phyloP scores from a whole-genome alignment of 2,113 vertebrate species.

The Vireo altiloquus region DNA sequence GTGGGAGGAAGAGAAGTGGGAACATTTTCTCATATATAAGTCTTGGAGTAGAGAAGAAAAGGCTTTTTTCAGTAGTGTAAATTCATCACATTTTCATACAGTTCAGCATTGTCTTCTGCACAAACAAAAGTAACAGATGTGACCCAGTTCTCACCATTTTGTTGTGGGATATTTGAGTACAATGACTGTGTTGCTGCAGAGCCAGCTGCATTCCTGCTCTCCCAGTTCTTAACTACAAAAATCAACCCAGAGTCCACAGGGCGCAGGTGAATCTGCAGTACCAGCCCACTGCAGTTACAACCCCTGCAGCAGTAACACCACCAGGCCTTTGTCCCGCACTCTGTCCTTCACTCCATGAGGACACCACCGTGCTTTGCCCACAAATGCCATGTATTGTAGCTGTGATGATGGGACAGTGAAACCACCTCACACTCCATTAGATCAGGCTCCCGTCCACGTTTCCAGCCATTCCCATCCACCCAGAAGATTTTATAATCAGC shows the following conservation, averaged over 20 bases:
- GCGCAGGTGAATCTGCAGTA: background rate
- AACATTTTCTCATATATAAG: background rate
- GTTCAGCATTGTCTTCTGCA: constrained; percentile 19
- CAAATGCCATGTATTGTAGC: background rate
- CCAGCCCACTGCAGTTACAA: background rate
- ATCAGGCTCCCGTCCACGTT: background rate
- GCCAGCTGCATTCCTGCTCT: background rate
- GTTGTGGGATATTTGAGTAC: background rate
- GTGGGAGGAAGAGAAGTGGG: background rate
- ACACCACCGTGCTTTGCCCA: accelerated
- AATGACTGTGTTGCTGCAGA: background rate
- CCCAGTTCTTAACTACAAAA: background rate
- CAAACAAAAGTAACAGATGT: constrained; percentile 38
- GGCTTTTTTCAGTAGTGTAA: background rate
- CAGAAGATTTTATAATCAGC: background rate
- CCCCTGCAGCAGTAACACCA: background rate
- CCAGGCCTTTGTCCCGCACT: background rate
- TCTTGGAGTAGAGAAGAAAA: background rate
- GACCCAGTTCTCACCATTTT: constrained; percentile 37
- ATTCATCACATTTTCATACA: constrained; percentile 25
- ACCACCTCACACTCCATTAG: background rate
- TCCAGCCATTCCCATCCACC: background rate
- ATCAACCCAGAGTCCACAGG: background rate
- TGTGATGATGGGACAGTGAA: background rate
- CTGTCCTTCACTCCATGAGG: background rate